Percentiles rank a stretch among this genome's conserved stretches.
phyloP scores from a whole-genome alignment of 1,140 invertebrate genomes.

The Drosophila truncata region DNA sequence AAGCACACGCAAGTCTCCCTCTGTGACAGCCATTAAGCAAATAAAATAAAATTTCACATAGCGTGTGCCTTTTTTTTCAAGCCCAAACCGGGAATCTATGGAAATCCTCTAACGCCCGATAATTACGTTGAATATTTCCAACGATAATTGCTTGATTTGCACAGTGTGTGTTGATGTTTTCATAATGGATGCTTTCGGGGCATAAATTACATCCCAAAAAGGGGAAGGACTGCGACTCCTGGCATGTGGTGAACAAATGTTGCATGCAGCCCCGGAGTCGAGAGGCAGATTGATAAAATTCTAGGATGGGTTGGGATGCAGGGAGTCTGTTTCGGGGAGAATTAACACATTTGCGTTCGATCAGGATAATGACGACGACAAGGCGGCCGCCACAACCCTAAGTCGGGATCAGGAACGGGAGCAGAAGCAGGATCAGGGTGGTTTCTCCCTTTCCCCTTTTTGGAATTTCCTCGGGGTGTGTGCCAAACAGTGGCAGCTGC shows the following conservation, averaged over 20 bases:
- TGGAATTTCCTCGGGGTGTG: conserved; percentile 51
- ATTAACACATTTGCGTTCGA: conserved; percentile 76
- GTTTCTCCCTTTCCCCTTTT: conserved; percentile 9
- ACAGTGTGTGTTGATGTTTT: conserved; percentile 80
- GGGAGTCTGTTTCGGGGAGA: conserved; percentile 22
- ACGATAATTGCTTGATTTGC: conserved; percentile 81
- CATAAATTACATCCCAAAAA: conserved; percentile 70
- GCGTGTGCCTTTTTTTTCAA: conserved; percentile 47
- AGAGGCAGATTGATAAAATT: conserved; percentile 76
- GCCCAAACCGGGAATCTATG: conserved; percentile 11
- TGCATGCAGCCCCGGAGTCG: conserved; percentile 63
- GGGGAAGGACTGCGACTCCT: conserved; percentile 21
- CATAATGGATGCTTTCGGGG: conserved; percentile 66
- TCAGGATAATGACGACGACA: conserved; percentile 70
- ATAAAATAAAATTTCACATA: conserved; percentile 32
- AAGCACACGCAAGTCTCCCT: conserved; percentile 17
- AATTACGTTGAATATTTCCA: conserved; percentile 75
- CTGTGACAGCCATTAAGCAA: conserved; percentile 18
- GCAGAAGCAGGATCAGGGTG: conserved; percentile 35
- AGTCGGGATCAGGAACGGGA: conserved; percentile 5
- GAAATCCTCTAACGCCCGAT: conserved; percentile 62
- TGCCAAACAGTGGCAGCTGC: conserved; percentile 68
- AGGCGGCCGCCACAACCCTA: conserved; percentile 4
- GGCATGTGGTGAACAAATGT: conserved; percentile 51
- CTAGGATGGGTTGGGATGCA: not conserved